These are phyloP conservation scores for Numenius phaeopus DNA, from an alignment of 2,797 vertebrate genomes.

Conservation along the genomic window DNA sequence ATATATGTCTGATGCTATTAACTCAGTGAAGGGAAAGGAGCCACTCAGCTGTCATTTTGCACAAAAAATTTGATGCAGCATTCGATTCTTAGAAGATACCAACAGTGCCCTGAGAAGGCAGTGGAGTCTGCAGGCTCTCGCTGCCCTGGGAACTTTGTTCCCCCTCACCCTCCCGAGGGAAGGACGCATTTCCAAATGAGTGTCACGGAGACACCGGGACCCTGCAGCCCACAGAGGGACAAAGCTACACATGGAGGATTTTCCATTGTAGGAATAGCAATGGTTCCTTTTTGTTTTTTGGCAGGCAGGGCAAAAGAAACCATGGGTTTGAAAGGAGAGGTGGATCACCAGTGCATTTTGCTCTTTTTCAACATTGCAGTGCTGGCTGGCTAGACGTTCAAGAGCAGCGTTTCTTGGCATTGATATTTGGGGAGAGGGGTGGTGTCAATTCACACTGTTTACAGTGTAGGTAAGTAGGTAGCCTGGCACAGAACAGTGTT, in stretches of 20 bases:
- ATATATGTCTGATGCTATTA: background rate
- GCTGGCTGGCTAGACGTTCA: background rate
- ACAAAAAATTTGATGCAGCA: background rate
- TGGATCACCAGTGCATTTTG: fast-evolving
- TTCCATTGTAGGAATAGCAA: background rate
- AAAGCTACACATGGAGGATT: fast-evolving
- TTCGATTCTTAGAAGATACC: background rate
- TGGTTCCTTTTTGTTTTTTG: background rate
- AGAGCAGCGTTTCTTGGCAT: background rate
- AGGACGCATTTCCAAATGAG: fast-evolving
- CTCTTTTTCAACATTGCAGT: background rate
- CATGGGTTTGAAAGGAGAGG: background rate
- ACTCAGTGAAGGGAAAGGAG: background rate
- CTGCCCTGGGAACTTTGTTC: background rate
- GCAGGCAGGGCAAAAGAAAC: background rate
- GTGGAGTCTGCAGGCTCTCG: fast-evolving
- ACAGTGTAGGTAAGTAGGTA: background rate
- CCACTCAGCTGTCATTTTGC: background rate
- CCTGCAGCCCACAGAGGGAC: background rate
- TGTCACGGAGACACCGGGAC: fast-evolving
- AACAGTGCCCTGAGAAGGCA: background rate
- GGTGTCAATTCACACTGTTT: background rate
- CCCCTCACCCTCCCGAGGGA: background rate
- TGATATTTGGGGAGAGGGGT: background rate
- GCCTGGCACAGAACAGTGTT: background rate